Evolutionary conservation across 2,888 invertebrate species (phyloP), one percentile per base, ranked within the genome.

Genomic region (Ptilodon capucinus): DNA sequence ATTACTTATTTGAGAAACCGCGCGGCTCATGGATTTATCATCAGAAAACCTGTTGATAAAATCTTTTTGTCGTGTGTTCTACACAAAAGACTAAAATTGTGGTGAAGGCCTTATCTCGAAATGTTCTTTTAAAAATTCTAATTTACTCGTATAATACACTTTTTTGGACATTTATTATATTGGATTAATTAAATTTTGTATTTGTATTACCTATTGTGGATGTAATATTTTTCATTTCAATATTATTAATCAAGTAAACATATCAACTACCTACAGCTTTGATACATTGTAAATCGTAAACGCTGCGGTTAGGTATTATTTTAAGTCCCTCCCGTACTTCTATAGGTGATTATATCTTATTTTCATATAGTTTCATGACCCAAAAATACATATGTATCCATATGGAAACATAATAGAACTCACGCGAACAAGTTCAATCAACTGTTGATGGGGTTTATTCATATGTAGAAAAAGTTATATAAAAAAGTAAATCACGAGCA

Each of bases 51-150:
- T 67, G 65, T 54, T 69, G 74, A 76, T 74, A 71, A 68, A 71
- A 78, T 79, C 78, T 81, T 76, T 77, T 78, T 80, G 77, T 79
- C 70, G 70, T 71, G 52, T 65, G 66, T 53, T 52, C 53, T 57
- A 65, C 65, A 76, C 75, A 77, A 81, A 77, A 71, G 73, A 49
- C 60, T 59, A 66, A 62, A 74, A 76, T 76, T 71, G 61, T 54
- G 56, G 64, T 52, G 53, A 51, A 61, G 67, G 54, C 64, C 64
- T 73, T 73, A 74, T 76, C 74, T 62, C 41, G 47, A 55, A 64
- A 62, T 47, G 57, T 57, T 64, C 54, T 57, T 50, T 68, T 64
- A 64, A 74, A 71, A 74, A 57, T 55, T 56, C 58, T 53, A 54
- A 57, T 65, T 61, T 42, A n/a, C 23, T 23, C 23, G 23, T 4